Evolutionary conservation across 2,797 vertebrate species (phyloP).

Genomic region (Melanotaenia maccullochi): DNA sequence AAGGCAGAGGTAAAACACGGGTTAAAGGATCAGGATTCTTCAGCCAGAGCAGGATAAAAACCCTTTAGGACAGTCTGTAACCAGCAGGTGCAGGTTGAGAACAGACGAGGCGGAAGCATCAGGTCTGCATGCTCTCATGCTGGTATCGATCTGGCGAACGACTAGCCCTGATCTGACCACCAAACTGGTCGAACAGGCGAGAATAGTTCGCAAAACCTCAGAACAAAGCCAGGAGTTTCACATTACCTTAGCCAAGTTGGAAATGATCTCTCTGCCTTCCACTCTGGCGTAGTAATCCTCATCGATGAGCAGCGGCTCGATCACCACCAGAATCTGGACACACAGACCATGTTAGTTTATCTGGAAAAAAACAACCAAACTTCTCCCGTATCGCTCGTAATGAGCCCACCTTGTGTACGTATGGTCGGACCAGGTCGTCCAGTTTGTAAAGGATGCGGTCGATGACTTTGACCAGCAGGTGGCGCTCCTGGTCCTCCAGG

Average conservation of each 20-base stretch:
- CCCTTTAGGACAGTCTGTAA: slow-evolving; percentile 42
- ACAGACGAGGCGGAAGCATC: slow-evolving; percentile 49
- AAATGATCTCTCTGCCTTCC: slow-evolving; percentile 99
- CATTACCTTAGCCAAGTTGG: slow-evolving; percentile 97
- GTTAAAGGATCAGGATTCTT: too few relatives aligned
- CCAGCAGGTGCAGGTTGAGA: slow-evolving; percentile 77
- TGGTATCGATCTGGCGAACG: slow-evolving; percentile 73
- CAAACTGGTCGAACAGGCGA: slow-evolving; percentile 69
- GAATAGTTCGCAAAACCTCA: slow-evolving; percentile 70
- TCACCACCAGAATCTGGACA: slow-evolving; percentile 95
- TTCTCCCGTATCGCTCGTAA: rapidly evolving
- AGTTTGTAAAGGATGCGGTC: slow-evolving; percentile 98
- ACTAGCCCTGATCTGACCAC: slow-evolving; percentile 77
- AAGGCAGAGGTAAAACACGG: neutral
- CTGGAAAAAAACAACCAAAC: neutral
- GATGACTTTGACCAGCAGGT: slow-evolving; percentile 98
- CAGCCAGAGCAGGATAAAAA: neutral
- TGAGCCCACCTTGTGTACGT: slow-evolving; percentile 93
- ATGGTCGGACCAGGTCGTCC: slow-evolving; percentile 96
- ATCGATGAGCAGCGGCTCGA: slow-evolving; percentile 97
- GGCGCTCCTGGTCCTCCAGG: slow-evolving; percentile 97
- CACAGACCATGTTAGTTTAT: neutral
- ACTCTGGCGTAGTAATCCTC: slow-evolving; percentile 99
- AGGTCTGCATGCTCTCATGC: slow-evolving; percentile 67
- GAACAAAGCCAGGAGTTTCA: too few relatives aligned